Conservation (phyloP, 2,113 vertebrate species). For the Synchiropus splendidus region DNA sequence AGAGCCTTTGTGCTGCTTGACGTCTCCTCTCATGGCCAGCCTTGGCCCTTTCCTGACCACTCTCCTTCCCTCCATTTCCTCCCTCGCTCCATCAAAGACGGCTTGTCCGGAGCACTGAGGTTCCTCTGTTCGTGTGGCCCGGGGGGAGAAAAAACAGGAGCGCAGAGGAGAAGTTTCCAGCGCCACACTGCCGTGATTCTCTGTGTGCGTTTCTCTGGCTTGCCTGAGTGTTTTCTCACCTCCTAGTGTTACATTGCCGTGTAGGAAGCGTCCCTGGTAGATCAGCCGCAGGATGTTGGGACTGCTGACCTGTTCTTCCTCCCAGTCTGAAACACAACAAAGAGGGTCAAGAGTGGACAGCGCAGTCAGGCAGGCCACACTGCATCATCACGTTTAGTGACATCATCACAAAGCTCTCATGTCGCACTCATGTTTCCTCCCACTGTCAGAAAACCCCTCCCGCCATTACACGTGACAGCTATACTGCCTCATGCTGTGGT, state of each 20-base stretch:
- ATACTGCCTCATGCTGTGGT: too few species aligned
- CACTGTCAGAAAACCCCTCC: too few species aligned
- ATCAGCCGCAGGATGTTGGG: slow-evolving; percentile 94
- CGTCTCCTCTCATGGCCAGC: slow-evolving; percentile 17
- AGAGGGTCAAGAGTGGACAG: not conserved
- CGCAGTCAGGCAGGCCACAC: too few species aligned
- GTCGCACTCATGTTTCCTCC: too few species aligned
- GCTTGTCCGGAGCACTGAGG: slow-evolving; percentile 58
- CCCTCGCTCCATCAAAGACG: slow-evolving; percentile 49
- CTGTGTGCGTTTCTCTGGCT: slow-evolving; percentile 1
- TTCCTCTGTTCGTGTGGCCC: slow-evolving; percentile 53
- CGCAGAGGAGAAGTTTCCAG: slow-evolving; percentile 52
- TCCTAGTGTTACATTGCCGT: slow-evolving; percentile 97
- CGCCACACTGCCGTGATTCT: slow-evolving; percentile 14
- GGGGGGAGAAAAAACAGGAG: slow-evolving; percentile 31
- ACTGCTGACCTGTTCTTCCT: slow-evolving; percentile 96
- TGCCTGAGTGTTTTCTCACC: slow-evolving; percentile 69
- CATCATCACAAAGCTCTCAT: too few species aligned
- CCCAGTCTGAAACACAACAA: slow-evolving; percentile 77
- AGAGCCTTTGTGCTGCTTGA: slow-evolving; percentile 20
- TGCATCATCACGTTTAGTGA: too few species aligned
- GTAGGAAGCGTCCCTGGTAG: slow-evolving; percentile 98
- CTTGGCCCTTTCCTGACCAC: slow-evolving; percentile 36
- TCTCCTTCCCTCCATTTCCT: slow-evolving; percentile 42
- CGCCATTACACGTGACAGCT: too few species aligned